Evolutionary conservation across 1,140 invertebrate genomes (phyloP).

Genomic region (Aricia agestis): DNA sequence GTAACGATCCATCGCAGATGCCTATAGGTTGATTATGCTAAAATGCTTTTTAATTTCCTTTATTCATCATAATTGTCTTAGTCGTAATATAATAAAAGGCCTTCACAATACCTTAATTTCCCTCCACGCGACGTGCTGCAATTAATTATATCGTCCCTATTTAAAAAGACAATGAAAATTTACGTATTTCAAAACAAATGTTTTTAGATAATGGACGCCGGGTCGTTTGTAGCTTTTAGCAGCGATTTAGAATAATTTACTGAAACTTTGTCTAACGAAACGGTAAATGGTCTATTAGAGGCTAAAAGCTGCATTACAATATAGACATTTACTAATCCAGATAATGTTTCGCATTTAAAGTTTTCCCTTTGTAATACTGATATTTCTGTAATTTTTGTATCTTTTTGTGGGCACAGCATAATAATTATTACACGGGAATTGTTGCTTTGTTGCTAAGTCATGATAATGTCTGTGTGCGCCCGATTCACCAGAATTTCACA

Average conservation of each 20-base stretch:
- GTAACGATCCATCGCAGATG: no score
- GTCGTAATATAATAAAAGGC: no score
- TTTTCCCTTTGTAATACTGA: not conserved
- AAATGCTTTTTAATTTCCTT: no score
- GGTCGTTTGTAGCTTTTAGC: not conserved
- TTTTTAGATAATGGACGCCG: not conserved
- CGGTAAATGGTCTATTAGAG: not conserved
- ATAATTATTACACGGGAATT: no score
- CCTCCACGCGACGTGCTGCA: not conserved
- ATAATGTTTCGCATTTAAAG: not conserved
- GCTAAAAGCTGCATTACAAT: not conserved
- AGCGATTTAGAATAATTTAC: not conserved
- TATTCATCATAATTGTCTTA: no score
- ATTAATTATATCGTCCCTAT: not conserved
- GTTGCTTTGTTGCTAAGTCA: no score
- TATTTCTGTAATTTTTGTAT: no score
- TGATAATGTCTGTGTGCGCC: no score
- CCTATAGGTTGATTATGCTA: no score
- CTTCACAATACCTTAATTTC: not conserved
- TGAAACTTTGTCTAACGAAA: not conserved
- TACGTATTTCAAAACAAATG: not conserved
- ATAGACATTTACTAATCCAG: not conserved
- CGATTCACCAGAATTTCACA: no score
- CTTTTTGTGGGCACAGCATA: no score
- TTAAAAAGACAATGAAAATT: conserved; percentile 1